Conservation (phyloP, 2,797 vertebrate species). For the Typhlichthys subterraneus region DNA sequence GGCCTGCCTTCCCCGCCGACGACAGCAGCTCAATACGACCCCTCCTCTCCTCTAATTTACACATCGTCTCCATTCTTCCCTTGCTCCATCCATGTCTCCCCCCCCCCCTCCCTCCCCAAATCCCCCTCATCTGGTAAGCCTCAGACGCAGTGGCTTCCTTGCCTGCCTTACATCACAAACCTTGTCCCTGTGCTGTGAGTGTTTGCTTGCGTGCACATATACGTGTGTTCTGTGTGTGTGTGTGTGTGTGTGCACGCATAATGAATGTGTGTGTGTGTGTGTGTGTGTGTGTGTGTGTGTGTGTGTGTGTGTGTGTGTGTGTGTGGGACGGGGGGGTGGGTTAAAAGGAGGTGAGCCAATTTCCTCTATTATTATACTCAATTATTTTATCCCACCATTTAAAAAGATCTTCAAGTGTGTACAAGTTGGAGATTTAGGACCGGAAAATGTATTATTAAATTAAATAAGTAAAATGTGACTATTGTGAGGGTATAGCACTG, state of each 20-base stretch:
- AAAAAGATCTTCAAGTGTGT: constrained; percentile 2
- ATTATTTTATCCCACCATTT: constrained; percentile 46
- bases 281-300: constrained; percentile 2
- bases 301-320: not conserved
- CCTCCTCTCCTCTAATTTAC: constrained; percentile 17
- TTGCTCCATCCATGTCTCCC: constrained; percentile 36
- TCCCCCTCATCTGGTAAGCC: constrained; percentile 74
- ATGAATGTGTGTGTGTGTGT: constrained; percentile 16
- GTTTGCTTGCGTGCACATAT: not conserved
- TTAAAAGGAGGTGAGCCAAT: constrained; percentile 53
- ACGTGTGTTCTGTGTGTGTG: no score
- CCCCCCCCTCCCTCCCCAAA: constrained; percentile 19
- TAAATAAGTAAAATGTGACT: not conserved
- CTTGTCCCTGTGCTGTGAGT: constrained; percentile 41
- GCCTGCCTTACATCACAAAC: constrained; percentile 74
- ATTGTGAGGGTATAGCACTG: not conserved
- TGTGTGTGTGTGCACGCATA: no score
- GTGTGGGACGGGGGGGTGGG: constrained; percentile 18
- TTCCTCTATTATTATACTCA: constrained; percentile 39
- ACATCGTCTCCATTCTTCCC: not conserved
- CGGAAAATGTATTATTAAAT: not conserved
- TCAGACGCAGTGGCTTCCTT: constrained; percentile 76
- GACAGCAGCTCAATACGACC: not conserved
- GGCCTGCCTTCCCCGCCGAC: no score
- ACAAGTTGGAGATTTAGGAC: constrained; percentile 16